phyloP scores from a whole-genome alignment of 2,797 vertebrate genomes.

The Xyrichtys novacula region DNA sequence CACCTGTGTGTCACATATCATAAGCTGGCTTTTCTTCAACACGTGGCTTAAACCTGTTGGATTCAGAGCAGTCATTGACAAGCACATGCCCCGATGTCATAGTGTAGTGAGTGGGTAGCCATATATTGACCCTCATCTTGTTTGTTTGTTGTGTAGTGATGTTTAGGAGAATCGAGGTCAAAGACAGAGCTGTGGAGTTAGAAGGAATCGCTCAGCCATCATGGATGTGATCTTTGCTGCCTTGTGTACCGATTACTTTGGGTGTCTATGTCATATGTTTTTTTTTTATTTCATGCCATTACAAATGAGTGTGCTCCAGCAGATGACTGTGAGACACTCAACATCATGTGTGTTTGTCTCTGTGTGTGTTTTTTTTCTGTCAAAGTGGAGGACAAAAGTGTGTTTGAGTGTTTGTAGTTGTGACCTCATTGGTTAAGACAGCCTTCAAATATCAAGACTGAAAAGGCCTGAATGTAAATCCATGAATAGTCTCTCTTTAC shows the following conservation, averaged over 20 bases:
- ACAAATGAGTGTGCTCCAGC: constrained; percentile 35
- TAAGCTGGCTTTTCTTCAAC: constrained; percentile 45
- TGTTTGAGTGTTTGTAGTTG: constrained; percentile 29
- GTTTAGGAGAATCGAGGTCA: constrained; percentile 20
- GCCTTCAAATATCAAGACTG: constrained; percentile 48
- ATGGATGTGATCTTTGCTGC: constrained; percentile 59
- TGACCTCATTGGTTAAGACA: constrained; percentile 37
- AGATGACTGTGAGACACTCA: constrained; percentile 29
- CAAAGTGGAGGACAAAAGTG: constrained; percentile 39
- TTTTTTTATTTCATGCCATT: constrained; percentile 37
- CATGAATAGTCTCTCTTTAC: constrained; percentile 29
- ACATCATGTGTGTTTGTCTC: constrained; percentile 37
- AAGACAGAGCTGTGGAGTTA: constrained; percentile 61
- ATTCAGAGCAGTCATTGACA: constrained; percentile 47
- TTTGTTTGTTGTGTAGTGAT: constrained; percentile 17
- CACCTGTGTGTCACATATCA: constrained; percentile 47
- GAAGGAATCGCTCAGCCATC: constrained; percentile 50
- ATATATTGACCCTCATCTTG: constrained; percentile 8
- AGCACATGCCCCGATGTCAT: constrained; percentile 68
- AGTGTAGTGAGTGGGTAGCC: constrained; percentile 31
- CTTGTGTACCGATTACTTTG: constrained; percentile 55
- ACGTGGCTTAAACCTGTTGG: constrained; percentile 45
- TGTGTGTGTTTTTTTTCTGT: constrained; percentile 37
- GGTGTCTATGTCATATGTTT: constrained; percentile 26
- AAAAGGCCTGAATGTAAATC: constrained; percentile 76